Percentiles rank a stretch among this genome's conserved stretches.
Evolutionary conservation across 2,888 invertebrate genomes (phyloP).

Genomic region (Crepidodera aurea): DNA sequence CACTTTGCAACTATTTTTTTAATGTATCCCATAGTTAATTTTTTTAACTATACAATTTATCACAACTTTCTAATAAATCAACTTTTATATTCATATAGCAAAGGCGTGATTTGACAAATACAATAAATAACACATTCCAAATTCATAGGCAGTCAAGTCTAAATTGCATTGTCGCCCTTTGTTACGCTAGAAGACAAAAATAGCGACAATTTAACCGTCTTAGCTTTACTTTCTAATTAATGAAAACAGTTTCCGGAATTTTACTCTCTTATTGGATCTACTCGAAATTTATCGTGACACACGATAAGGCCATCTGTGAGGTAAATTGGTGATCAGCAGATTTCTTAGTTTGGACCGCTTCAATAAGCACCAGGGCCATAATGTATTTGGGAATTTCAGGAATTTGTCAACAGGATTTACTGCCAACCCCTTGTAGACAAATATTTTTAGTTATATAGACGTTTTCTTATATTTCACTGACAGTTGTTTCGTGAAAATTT

Average conservation of each 20-base stretch:
- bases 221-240: conserved; percentile 32
- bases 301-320: conserved; percentile 56
- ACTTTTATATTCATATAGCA: too few relatives aligned
- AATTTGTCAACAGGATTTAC: conserved; percentile 60
- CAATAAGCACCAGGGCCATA: conserved; percentile 52
- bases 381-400: conserved; percentile 55
- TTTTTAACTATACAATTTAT: too few relatives aligned
- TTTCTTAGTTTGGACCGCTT: conserved; percentile 53
- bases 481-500: conserved; percentile 3
- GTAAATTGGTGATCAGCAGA: conserved; percentile 59
- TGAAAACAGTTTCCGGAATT: conserved; percentile 32
- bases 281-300: conserved; percentile 55
- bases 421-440: conserved; percentile 38
- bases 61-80: too few relatives aligned
- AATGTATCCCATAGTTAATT: too few relatives aligned
- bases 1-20: neutral
- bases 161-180: neutral
- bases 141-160: too few relatives aligned
- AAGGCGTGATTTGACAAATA: too few relatives aligned
- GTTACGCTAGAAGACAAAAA: neutral
- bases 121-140: too few relatives aligned
- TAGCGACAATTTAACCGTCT: neutral
- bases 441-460: conserved; percentile 21
- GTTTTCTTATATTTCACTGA: conserved; percentile 24
- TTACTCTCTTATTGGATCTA: conserved; percentile 49